phyloP scores from a whole-genome alignment of 2,888 invertebrate genomes.

The Stenodema calcarata region DNA sequence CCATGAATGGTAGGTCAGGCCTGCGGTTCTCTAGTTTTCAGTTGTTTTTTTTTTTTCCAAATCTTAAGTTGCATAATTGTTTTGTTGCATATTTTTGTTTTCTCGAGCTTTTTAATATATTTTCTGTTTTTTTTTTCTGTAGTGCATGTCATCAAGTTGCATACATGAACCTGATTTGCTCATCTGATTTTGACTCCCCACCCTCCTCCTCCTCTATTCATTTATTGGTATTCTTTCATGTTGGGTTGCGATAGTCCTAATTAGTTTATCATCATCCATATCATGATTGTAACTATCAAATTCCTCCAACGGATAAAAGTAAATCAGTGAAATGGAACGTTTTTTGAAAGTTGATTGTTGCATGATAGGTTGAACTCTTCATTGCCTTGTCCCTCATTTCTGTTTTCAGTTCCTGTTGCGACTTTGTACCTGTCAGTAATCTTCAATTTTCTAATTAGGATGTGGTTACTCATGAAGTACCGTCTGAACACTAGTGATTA shows the following conservation, averaged over 20 bases:
- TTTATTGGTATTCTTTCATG: not conserved
- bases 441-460: too few species aligned
- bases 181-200: not conserved
- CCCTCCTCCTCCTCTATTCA: not conserved
- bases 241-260: not conserved
- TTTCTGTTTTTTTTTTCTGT: not conserved
- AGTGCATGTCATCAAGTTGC: conserved; percentile 5
- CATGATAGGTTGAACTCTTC: not conserved
- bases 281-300: not conserved
- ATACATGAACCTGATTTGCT: not conserved
- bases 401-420: not conserved
- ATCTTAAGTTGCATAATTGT: conserved; percentile 48
- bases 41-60: conserved; percentile 5
- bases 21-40: conserved; percentile 50
- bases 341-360: not conserved
- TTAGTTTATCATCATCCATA: not conserved
- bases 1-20: conserved; percentile 59
- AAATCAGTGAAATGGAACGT: not conserved
- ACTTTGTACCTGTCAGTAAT: not conserved
- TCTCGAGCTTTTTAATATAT: not conserved
- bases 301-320: not conserved
- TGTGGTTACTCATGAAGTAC: too few species aligned
- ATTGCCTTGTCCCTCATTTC: not conserved
- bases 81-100: conserved; percentile 40
- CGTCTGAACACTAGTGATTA: too few species aligned